Evolutionary conservation across 2,888 invertebrate species (phyloP), one percentile per base, ranked within the genome.

Genomic region (Drosophila mimica): DNA sequence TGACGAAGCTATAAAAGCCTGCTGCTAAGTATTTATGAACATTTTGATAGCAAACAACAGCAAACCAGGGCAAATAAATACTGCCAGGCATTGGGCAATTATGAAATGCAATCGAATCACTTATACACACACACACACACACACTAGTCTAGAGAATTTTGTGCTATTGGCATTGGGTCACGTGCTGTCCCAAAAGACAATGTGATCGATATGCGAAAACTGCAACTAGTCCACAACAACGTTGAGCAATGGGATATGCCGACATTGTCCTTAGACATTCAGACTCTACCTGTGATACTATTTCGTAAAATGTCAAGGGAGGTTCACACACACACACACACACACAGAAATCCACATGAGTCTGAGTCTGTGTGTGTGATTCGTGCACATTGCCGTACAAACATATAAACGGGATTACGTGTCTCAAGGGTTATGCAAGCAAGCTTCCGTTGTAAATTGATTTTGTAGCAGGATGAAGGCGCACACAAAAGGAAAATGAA

Each of bases 361-460:
- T 4, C 7, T 11, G 11, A 40, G 17, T 31, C 33, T 66, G 31
- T 30, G 54, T 56, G 46, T 66, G 31, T 36, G 68, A 67, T 36
- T 54, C 38, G 40, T 25, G 48, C 31, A 59, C 58, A 64, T 56
- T 54, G 63, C 70, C 76, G 48, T 46, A 74, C 57, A 62, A 58
- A 74, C 63, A 58, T 70, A 81, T 81, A 85, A 82, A 86, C 86
- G 83, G 86, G 86, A 85, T 82, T 82, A 82, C 77, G 77, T 82
- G 80, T 79, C 84, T 77, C 85, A 74, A 72, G 82, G 88, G 84
- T 84, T 84, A 88, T 76, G 85, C 84, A 88, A 84, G 88, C 88
- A 88, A 76, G 85, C 82, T 84, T 79, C 84, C 82, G 82, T 84
- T 88, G 85, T 77, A 88, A 84, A 84, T 84, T 84, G 88, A 84